phyloP scores from a whole-genome alignment of 2,113 vertebrate species.

The Apteryx owenii region DNA sequence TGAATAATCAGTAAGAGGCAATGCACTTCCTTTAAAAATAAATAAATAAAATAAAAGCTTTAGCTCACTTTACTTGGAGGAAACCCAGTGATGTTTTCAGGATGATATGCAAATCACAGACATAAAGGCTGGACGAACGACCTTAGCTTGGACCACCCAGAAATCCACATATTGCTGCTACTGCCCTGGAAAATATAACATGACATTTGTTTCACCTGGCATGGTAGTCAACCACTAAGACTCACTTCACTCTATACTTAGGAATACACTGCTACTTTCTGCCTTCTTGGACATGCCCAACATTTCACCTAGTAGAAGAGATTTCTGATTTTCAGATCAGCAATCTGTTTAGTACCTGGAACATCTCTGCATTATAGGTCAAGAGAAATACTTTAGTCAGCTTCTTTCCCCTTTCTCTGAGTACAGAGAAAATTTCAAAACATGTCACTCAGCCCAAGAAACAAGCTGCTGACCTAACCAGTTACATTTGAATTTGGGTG shows the following conservation, averaged over 20 bases:
- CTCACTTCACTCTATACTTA: neutral
- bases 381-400: constrained; percentile 57
- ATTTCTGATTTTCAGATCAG: neutral
- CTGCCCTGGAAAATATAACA: neutral
- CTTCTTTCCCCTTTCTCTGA: constrained; percentile 42
- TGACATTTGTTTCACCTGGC: rapidly evolving
- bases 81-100: neutral
- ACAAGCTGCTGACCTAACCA: constrained; percentile 57
- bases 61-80: neutral
- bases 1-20: neutral
- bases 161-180: neutral
- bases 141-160: neutral
- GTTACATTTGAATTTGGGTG: constrained; percentile 45
- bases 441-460: constrained; percentile 57
- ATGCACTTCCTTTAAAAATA: neutral
- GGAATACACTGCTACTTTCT: neutral
- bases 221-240: neutral
- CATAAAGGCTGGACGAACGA: neutral
- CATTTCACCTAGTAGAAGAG: neutral
- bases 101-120: neutral
- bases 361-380: constrained; percentile 34
- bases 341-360: neutral
- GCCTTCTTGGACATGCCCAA: neutral
- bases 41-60: neutral
- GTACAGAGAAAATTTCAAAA: constrained; percentile 63